Evolutionary conservation across 1,140 invertebrate genomes (phyloP).

Genomic region (Cryptotermes secundus): DNA sequence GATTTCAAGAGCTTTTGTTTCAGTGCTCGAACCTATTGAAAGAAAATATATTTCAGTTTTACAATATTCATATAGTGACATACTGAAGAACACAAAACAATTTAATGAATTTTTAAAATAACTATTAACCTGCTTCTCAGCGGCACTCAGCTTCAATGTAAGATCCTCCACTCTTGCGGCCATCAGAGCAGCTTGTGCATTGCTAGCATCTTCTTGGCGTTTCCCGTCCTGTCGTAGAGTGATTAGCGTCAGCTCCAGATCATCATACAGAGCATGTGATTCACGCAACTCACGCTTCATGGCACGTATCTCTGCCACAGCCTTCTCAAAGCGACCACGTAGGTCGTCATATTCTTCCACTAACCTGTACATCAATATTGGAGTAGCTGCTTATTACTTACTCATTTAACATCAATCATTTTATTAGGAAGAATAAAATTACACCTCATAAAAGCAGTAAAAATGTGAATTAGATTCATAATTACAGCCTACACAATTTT

Average conservation of each 20-base stretch:
- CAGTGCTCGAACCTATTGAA: conserved; percentile 59
- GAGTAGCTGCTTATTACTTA: neutral
- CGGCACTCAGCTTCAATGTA: conserved; percentile 73
- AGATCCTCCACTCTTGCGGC: conserved; percentile 81
- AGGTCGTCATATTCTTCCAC: conserved; percentile 79
- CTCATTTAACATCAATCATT: too few relatives aligned
- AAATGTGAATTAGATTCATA: too few relatives aligned
- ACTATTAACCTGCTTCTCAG: conserved; percentile 68
- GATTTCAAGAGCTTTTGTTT: conserved; percentile 78
- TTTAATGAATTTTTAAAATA: too few relatives aligned
- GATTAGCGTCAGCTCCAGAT: conserved; percentile 72
- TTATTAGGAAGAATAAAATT: too few relatives aligned
- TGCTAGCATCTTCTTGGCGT: conserved; percentile 64
- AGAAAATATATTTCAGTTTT: conserved; percentile 26
- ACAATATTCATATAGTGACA: neutral
- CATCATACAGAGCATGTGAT: conserved; percentile 75
- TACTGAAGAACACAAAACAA: neutral
- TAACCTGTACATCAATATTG: conserved; percentile 50
- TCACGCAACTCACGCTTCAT: conserved; percentile 81
- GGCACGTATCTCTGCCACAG: conserved; percentile 75
- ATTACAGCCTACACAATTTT: too few relatives aligned
- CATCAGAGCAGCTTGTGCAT: conserved; percentile 75
- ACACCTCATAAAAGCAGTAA: too few relatives aligned
- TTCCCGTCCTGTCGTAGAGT: conserved; percentile 72
- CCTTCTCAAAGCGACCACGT: conserved; percentile 74